Conservation (phyloP, 2,113 vertebrate species). For the Siphamia tubifer region DNA sequence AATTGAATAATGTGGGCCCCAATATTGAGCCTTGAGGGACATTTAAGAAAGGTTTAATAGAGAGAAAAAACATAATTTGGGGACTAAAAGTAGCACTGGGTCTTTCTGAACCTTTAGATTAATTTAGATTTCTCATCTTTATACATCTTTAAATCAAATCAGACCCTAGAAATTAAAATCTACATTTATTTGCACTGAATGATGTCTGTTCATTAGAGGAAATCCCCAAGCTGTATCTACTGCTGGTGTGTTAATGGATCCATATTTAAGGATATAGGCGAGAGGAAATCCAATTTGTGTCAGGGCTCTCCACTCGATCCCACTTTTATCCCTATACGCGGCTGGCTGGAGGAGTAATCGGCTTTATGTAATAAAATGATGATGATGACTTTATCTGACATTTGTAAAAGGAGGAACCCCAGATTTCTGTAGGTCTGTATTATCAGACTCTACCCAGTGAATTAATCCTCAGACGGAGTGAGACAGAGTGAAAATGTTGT, state of each 20-base stretch:
- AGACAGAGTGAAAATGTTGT: slow-evolving; percentile 65
- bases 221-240: slow-evolving; percentile 55
- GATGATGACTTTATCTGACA: slow-evolving; percentile 84
- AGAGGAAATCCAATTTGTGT: slow-evolving; percentile 76
- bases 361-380: slow-evolving; percentile 81
- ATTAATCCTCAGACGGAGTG: slow-evolving; percentile 65
- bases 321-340: slow-evolving; percentile 67
- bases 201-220: slow-evolving; percentile 52
- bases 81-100: too few species aligned
- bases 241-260: slow-evolving; percentile 70
- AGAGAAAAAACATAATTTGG: too few species aligned
- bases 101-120: background rate
- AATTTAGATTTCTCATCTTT: slow-evolving; percentile 24
- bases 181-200: slow-evolving; percentile 23
- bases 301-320: slow-evolving; percentile 68
- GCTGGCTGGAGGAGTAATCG: slow-evolving; percentile 75
- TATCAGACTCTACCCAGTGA: slow-evolving; percentile 69
- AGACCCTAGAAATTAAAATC: slow-evolving; percentile 29
- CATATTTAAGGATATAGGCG: slow-evolving; percentile 78
- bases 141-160: slow-evolving; percentile 39
- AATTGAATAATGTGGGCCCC: too few species aligned
- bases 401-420: slow-evolving; percentile 74
- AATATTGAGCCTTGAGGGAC: too few species aligned
- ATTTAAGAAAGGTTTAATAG: too few species aligned
- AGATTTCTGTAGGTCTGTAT: slow-evolving; percentile 69